Evolutionary conservation across 2,888 invertebrate genomes (phyloP), one percentile per base, ranked within the genome.

Genomic region (Coleophora flavipennella): DNA sequence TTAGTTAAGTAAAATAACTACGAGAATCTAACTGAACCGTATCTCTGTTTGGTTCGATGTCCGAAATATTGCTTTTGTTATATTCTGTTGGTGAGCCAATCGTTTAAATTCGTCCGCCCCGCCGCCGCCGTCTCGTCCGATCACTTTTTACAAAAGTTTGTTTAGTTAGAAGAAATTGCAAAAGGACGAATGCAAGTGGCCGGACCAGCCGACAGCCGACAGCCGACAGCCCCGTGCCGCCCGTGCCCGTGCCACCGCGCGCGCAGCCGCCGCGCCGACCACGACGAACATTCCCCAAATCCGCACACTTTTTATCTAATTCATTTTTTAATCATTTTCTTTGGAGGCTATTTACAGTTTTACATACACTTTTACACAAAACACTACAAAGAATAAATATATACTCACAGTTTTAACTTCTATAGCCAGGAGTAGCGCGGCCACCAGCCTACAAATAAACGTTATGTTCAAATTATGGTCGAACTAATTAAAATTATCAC

Each of bases 141-240:
- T 20, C 20, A 20, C 20, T 20, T 20, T 50, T 51, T 44, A 48
- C 46, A 49, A 55, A 49, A 56, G 57, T 58, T 62, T 55, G 50
- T 62, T 75, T 73, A 67, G 58, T 75, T 73, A 67, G 58, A 62
- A 63, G 65, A 78, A 73, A 72, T 71, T 70, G 72, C 76, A 81
- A 84, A 81, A 83, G 50, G 61, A 78, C 50, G 62, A 80, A 58
- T 59, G 49, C 53, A 65, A 73, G 70, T 61, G 59, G 71, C 59
- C 73, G 54, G 61, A 62, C 73, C 59, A 63, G 75, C 69, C 66
- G 51, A 56, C 52, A n/a, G 45, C 45, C 48, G 50, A 44, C 50
- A 49, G 53, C 53, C 51, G 49, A n/a, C n/a, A n/a, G n/a, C n/a
- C n/a, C n/a, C n/a, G n/a, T n/a, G n/a, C 53, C 45, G 45, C 45